Conservation (phyloP, 2,113 vertebrate genomes). For the Pelecanoides urinatrix region DNA sequence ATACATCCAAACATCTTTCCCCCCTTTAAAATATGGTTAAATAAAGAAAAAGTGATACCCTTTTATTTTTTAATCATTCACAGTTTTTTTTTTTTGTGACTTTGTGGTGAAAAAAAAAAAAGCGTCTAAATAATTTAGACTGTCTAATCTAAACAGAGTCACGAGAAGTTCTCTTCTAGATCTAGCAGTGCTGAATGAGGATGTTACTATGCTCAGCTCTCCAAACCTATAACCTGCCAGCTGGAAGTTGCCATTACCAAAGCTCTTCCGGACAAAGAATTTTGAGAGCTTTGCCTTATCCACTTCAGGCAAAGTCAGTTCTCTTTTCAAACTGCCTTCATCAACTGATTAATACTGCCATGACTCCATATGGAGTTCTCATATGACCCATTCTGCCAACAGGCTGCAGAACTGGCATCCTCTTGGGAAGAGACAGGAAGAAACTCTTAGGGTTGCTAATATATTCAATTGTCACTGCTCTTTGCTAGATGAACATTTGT, state of each 20-base stretch:
- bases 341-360: background rate
- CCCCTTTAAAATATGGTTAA: background rate
- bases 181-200: background rate
- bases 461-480: background rate
- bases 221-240: background rate
- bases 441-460: background rate
- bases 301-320: slow-evolving; percentile 4
- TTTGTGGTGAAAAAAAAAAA: background rate
- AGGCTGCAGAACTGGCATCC: background rate
- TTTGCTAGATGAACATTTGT: background rate
- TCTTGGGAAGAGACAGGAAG: background rate
- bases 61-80: background rate
- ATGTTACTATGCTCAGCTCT: background rate
- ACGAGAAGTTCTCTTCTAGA: background rate
- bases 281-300: background rate
- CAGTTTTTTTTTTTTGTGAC: background rate
- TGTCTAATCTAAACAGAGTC: background rate
- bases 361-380: background rate
- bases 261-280: background rate
- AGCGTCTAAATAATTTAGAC: background rate
- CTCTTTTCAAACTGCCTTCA: background rate
- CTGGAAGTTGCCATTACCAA: slow-evolving; percentile 9
- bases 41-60: background rate
- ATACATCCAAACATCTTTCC: background rate
- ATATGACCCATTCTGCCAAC: background rate